Conservation (phyloP, 2,888 invertebrate species). For the Scelioninae gen. 2 region DNA sequence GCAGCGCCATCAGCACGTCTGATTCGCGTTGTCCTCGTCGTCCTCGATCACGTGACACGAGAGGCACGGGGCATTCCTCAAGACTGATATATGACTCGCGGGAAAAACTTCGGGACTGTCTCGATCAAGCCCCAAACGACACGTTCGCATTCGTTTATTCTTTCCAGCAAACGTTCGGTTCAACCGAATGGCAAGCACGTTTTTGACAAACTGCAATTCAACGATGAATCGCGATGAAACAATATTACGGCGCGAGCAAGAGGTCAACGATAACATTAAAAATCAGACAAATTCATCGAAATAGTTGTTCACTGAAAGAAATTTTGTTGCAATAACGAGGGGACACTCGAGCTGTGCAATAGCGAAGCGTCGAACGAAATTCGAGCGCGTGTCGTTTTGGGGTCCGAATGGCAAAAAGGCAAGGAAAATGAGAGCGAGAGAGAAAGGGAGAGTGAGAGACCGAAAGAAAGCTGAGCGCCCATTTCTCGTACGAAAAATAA, state of each 20-base stretch:
- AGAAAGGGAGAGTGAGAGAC: constrained; percentile 19
- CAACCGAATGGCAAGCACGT: background rate
- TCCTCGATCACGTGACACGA: constrained; percentile 62
- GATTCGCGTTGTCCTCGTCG: constrained; percentile 66
- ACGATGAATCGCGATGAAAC: no score
- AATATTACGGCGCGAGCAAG: no score
- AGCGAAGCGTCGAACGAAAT: background rate
- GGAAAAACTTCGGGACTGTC: constrained; percentile 63
- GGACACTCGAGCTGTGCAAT: no score
- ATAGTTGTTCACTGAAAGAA: no score
- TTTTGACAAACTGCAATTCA: no score
- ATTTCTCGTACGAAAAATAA: constrained; percentile 15
- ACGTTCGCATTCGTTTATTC: constrained; percentile 29
- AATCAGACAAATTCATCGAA: no score
- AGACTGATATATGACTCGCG: constrained; percentile 70
- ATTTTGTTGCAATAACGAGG: no score
- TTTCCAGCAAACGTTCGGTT: constrained; percentile 2
- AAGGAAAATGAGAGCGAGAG: constrained; percentile 27
- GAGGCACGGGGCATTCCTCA: constrained; percentile 68
- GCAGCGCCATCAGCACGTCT: constrained; percentile 69
- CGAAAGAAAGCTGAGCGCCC: background rate
- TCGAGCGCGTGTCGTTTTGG: constrained; percentile 20
- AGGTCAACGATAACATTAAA: no score
- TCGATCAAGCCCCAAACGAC: constrained; percentile 51
- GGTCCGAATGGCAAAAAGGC: constrained; percentile 46